These are phyloP conservation scores for Stercorarius parasiticus DNA, from an alignment of 2,113 vertebrate species.

Conservation along the genomic window DNA sequence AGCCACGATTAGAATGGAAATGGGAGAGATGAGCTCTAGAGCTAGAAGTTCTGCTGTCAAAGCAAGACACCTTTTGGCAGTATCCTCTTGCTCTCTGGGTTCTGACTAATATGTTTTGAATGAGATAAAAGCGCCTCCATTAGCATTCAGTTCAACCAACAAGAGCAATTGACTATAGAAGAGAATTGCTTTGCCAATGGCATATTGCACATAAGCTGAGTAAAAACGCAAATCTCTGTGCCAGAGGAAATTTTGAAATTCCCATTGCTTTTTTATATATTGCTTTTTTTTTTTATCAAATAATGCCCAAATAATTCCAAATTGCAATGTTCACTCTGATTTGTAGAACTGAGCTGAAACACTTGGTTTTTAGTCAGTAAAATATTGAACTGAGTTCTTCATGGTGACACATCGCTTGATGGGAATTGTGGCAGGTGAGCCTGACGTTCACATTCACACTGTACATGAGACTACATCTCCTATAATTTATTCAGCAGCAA, in stretches of 20 bases:
- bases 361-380: not conserved
- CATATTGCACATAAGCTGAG: not conserved
- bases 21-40: not conserved
- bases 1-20: not conserved
- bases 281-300: not conserved
- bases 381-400: not conserved
- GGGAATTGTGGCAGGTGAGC: not conserved
- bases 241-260: conserved; percentile 32
- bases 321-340: not conserved
- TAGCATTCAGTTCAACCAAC: conserved; percentile 41
- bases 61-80: conserved; percentile 27
- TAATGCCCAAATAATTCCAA: conserved; percentile 1
- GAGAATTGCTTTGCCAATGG: conserved; percentile 42
- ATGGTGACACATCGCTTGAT: not conserved
- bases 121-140: conserved; percentile 26
- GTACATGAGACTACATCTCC: not conserved
- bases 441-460: not conserved
- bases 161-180: not conserved
- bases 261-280: not conserved
- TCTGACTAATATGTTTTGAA: not conserved
- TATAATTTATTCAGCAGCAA: not conserved
- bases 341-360: not conserved
- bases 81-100: not conserved
- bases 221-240: not conserved
- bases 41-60: not conserved